Evolutionary conservation across 1,140 invertebrate species (phyloP).

Genomic region (Ditylenchus dipsaci): DNA sequence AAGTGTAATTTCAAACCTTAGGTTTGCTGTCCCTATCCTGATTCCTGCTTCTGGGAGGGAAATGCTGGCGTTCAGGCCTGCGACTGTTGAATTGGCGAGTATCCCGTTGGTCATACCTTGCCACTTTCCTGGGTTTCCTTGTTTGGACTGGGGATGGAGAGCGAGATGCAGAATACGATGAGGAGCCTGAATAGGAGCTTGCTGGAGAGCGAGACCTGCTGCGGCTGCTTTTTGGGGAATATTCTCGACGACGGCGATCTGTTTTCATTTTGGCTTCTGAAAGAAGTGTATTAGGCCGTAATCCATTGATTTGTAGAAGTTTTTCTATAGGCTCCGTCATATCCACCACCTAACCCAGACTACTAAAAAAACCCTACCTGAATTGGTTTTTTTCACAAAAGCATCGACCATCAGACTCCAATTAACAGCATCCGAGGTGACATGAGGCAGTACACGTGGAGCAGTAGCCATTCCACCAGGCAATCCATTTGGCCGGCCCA

Average conservation of each 20-base stretch:
- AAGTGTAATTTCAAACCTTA: too few relatives aligned
- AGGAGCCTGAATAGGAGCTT: not conserved
- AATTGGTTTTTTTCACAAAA: slow-evolving; percentile 30
- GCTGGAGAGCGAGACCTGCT: slow-evolving; percentile 7
- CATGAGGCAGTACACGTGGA: not conserved
- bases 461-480: not conserved
- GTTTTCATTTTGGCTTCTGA: not conserved
- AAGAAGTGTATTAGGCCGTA: not conserved
- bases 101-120: not conserved
- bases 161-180: not conserved
- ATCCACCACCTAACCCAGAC: too few relatives aligned
- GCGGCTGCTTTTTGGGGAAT: not conserved
- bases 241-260: not conserved
- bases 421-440: slow-evolving; percentile 8
- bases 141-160: not conserved
- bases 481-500: not conserved
- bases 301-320: not conserved
- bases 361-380: slow-evolving; percentile 23
- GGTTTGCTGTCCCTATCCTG: not conserved
- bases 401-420: slow-evolving; percentile 40
- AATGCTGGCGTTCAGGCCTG: not conserved
- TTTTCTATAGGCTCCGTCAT: too few relatives aligned
- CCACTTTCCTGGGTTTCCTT: not conserved
- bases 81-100: not conserved
- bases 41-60: not conserved